Percentiles rank a stretch among this genome's conserved stretches.
Conservation (phyloP, 2,113 vertebrate species). For the Melanocharis versteri region DNA sequence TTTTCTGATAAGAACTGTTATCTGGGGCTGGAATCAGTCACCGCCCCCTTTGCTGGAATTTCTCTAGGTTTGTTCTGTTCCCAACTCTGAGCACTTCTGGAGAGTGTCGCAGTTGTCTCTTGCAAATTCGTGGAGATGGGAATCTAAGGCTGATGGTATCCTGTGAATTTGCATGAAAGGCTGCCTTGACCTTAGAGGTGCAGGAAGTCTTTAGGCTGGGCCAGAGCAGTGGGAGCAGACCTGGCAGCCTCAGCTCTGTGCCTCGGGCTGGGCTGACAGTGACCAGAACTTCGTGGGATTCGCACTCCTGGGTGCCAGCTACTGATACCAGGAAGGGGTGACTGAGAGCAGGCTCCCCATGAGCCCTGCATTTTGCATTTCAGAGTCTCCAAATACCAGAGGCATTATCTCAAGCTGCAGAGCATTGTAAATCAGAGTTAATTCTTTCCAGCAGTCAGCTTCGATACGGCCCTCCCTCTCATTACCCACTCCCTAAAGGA, state of each 20-base stretch:
- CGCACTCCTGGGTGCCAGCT: not conserved
- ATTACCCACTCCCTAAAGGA: not conserved
- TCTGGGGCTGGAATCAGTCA: slow-evolving; percentile 41
- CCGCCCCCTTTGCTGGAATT: slow-evolving; percentile 14
- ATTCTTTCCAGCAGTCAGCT: not conserved
- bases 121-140: not conserved
- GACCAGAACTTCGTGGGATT: not conserved
- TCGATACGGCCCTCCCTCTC: not conserved
- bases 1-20: slow-evolving; percentile 44
- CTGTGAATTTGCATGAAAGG: not conserved
- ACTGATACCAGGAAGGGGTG: not conserved
- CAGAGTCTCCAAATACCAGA: not conserved
- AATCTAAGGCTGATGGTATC: not conserved
- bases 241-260: rapidly evolving
- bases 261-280: not conserved
- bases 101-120: not conserved
- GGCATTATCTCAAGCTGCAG: not conserved
- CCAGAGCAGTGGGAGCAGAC: not conserved
- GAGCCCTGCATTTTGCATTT: not conserved
- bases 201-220: not conserved
- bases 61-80: slow-evolving; percentile 28
- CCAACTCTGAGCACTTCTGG: slow-evolving; percentile 25
- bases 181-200: not conserved
- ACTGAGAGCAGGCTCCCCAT: not conserved
- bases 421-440: not conserved